These are phyloP conservation scores for Hydractinia echinata DNA, from an alignment of 30 jellyfish, hydroid and myxozoan genomes.

Conservation along the genomic window DNA sequence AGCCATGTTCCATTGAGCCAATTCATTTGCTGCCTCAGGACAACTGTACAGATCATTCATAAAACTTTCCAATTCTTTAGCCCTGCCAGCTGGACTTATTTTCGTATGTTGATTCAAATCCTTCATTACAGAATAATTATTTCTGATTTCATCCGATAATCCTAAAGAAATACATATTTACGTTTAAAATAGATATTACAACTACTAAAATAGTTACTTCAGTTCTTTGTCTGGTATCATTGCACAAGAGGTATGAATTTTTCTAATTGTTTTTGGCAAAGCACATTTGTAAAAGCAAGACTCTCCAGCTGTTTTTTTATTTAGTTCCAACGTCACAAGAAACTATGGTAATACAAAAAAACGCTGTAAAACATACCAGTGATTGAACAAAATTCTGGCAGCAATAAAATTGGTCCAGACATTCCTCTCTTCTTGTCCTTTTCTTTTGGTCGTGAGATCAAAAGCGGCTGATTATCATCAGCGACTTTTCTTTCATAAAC, in stretches of 20 bases:
- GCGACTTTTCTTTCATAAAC: conserved; percentile 40
- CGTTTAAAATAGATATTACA: no score
- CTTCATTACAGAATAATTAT: conserved; percentile 68
- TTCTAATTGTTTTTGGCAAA: no score
- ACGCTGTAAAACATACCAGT: conserved; percentile 41
- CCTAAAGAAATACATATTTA: conserved; percentile 39
- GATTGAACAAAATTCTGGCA: conserved; percentile 78
- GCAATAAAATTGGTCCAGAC: conserved; percentile 47
- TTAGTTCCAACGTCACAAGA: neutral
- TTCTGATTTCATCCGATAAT: conserved; percentile 73
- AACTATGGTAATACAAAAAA: neutral
- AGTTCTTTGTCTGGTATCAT: no score
- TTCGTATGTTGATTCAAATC: conserved; percentile 78
- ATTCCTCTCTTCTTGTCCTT: conserved; percentile 77
- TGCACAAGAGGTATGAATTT: no score
- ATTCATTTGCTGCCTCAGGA: conserved; percentile 53
- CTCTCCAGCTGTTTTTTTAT: neutral
- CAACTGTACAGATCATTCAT: conserved; percentile 50
- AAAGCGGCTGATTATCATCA: conserved; percentile 75
- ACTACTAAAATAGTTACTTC: no score
- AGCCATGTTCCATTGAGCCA: conserved; percentile 63
- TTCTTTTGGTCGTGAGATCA: conserved; percentile 77
- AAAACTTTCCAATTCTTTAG: conserved; percentile 44
- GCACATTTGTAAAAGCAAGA: no score
- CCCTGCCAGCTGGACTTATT: conserved; percentile 83